Conservation (phyloP, 1,140 invertebrate genomes). For the Notospermus geniculatus region DNA sequence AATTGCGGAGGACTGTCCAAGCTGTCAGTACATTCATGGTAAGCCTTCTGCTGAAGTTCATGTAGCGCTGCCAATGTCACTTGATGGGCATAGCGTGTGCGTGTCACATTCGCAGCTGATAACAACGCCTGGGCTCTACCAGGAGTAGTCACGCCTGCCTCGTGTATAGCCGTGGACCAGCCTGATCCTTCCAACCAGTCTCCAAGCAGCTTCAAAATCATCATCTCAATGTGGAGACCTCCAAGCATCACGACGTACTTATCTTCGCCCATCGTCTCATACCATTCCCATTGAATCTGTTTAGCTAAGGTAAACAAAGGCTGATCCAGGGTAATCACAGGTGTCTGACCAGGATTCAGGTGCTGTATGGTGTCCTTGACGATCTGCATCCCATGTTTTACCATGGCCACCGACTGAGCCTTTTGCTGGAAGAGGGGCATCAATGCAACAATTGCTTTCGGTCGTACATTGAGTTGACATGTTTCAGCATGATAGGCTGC, state of each 20-base stretch:
- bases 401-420: conserved; percentile 19
- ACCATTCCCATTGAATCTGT: conserved; percentile 32
- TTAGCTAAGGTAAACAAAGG: conserved; percentile 28
- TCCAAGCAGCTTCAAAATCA: conserved; percentile 15
- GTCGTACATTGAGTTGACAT: conserved; percentile 7
- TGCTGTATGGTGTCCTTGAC: conserved; percentile 15
- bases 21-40: background rate
- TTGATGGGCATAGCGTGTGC: conserved; percentile 17
- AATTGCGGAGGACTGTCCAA: background rate
- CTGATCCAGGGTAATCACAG: conserved; percentile 27
- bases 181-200: conserved; percentile 11
- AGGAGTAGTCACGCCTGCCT: conserved; percentile 9
- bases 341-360: conserved; percentile 30
- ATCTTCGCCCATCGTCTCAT: conserved; percentile 18
- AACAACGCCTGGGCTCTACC: conserved; percentile 19
- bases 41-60: conserved; percentile 18
- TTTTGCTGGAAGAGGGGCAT: conserved; percentile 23
- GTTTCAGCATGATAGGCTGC: conserved; percentile 11
- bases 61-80: conserved; percentile 14
- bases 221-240: no score
- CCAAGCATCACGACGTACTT: no score
- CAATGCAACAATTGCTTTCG: conserved; percentile 12
- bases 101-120: conserved; percentile 13
- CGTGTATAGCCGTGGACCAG: conserved; percentile 11
- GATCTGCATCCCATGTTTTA: conserved; percentile 24